These are phyloP conservation scores for Archocentrus centrarchus DNA, from an alignment of 2,113 vertebrate genomes.

Conservation along the genomic window DNA sequence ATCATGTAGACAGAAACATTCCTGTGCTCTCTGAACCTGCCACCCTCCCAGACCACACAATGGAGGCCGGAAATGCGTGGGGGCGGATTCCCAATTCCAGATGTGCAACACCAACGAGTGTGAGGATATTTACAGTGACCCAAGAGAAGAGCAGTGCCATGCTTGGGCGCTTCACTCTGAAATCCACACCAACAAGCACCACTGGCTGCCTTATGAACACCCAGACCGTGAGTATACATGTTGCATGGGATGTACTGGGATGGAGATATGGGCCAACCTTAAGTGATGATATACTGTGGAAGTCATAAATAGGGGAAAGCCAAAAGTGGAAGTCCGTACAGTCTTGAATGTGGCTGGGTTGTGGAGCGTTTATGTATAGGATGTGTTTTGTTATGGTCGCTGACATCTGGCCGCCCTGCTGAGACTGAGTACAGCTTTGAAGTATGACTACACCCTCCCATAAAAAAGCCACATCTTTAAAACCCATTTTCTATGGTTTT, in stretches of 20 bases:
- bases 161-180: constrained; percentile 89
- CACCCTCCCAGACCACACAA: constrained; percentile 88
- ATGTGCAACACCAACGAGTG: constrained; percentile 92
- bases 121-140: constrained; percentile 87
- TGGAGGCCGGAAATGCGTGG: constrained; percentile 89
- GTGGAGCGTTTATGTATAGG: constrained; percentile 23
- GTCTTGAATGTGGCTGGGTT: constrained; percentile 29
- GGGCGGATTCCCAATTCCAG: constrained; percentile 90
- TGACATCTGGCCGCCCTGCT: constrained; percentile 61
- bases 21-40: not conserved
- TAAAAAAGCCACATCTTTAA: constrained; percentile 46
- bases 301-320: constrained; percentile 15
- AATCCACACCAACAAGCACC: constrained; percentile 88
- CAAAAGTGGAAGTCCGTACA: constrained; percentile 28
- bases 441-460: constrained; percentile 47
- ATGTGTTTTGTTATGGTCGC: constrained; percentile 35
- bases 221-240: constrained; percentile 85
- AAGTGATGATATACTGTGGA: constrained; percentile 11
- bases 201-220: constrained; percentile 97
- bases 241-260: not conserved
- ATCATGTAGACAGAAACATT: not conserved
- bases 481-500: constrained; percentile 41
- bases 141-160: constrained; percentile 91
- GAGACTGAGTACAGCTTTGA: constrained; percentile 50
- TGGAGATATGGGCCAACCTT: not conserved